These are phyloP conservation scores for Sebastolobus alascanus DNA, from an alignment of 2,797 vertebrate species.

Conservation along the genomic window DNA sequence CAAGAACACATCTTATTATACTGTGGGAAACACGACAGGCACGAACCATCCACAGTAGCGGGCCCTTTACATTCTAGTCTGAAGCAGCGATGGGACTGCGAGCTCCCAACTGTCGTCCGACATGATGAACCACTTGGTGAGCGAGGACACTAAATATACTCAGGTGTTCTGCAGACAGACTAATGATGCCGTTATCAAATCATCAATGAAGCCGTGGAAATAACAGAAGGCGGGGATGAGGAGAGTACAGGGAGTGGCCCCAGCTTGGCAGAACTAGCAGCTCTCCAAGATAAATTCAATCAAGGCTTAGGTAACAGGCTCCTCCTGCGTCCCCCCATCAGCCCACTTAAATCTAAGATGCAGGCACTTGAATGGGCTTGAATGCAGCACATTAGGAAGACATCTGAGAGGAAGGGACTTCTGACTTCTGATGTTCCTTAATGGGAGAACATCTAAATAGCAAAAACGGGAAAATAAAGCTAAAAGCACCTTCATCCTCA, in stretches of 20 bases:
- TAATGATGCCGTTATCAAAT: slow-evolving; percentile 51
- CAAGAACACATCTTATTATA: background rate
- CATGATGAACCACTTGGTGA: slow-evolving; percentile 13
- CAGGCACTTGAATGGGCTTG: slow-evolving; percentile 23
- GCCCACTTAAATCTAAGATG: slow-evolving; percentile 40
- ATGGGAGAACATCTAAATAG: background rate
- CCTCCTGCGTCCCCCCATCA: slow-evolving; percentile 19
- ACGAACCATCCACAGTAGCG: background rate
- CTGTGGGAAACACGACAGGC: background rate
- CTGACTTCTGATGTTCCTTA: background rate
- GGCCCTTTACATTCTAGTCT: background rate
- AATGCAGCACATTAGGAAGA: slow-evolving; percentile 16
- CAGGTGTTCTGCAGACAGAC: slow-evolving; percentile 45
- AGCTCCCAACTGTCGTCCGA: background rate
- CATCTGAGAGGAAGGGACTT: background rate
- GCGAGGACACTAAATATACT: slow-evolving; percentile 61
- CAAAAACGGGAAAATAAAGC: slow-evolving; percentile 2
- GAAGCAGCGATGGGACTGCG: background rate
- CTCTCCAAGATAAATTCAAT: slow-evolving; percentile 66
- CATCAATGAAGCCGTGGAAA: slow-evolving; percentile 36
- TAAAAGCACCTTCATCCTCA: slow-evolving; percentile 1
- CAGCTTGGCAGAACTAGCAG: slow-evolving; percentile 50
- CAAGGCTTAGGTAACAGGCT: slow-evolving; percentile 55
- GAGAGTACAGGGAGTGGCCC: slow-evolving; percentile 40
- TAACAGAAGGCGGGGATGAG: slow-evolving; percentile 21